phyloP scores from a whole-genome alignment of 1,140 invertebrate species.

The Chironomus tepperi region DNA sequence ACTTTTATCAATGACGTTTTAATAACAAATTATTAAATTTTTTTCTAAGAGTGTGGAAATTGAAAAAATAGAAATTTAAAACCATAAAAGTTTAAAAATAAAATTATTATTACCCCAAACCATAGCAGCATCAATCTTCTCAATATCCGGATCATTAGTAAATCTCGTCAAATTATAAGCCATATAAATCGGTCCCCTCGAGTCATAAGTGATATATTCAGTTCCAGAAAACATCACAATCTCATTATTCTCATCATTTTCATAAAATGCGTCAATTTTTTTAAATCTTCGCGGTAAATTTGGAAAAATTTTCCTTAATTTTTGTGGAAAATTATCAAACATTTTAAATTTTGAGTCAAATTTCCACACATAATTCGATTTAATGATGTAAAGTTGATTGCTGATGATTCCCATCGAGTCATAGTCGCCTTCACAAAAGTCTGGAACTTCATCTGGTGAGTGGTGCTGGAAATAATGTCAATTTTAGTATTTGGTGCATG shows the following conservation, averaged over 20 bases:
- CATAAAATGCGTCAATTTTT: conserved; percentile 65
- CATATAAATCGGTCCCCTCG: conserved; percentile 22
- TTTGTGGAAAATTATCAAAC: conserved; percentile 51
- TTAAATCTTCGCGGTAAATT: conserved; percentile 49
- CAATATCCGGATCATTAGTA: conserved; percentile 51
- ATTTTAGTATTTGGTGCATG: no score
- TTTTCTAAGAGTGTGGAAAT: no score
- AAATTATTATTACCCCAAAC: conserved; percentile 48
- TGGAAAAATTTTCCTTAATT: conserved; percentile 49
- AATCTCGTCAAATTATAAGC: conserved; percentile 44
- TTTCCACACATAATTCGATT: conserved; percentile 58
- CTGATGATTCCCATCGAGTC: conserved; percentile 59
- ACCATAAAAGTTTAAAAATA: no score
- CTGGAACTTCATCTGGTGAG: neutral
- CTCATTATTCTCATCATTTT: conserved; percentile 54
- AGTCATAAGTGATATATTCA: conserved; percentile 11
- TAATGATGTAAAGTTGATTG: conserved; percentile 64
- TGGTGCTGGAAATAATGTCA: no score
- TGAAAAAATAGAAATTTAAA: no score
- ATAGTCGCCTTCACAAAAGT: conserved; percentile 55
- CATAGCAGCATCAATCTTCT: conserved; percentile 61
- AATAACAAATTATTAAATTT: no score
- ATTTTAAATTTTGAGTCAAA: conserved; percentile 43
- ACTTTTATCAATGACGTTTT: no score
- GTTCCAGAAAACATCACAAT: conserved; percentile 68